Conservation (phyloP, 2,113 vertebrate genomes). For the Clarias gariepinus region DNA sequence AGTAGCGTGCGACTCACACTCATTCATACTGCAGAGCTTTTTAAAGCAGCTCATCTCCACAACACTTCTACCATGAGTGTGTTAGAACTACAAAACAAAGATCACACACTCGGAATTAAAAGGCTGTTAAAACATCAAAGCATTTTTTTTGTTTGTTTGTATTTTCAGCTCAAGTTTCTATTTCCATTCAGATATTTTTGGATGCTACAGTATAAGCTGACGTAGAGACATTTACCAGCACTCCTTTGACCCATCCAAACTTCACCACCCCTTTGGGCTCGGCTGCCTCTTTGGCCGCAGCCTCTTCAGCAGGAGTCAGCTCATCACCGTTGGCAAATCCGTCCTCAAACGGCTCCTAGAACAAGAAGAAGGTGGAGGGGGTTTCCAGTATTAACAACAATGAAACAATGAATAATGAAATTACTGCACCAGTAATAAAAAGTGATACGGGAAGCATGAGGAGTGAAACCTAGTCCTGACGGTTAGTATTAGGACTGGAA, state of each 20-base stretch:
- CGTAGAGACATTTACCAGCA: conserved; percentile 80
- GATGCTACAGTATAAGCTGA: background rate
- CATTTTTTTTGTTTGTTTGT: background rate
- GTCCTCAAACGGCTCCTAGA: conserved; percentile 95
- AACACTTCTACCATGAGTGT: background rate
- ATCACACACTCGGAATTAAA: background rate
- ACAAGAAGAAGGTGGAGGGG: background rate
- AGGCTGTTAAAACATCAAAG: background rate
- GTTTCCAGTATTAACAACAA: background rate
- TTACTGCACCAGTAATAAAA: background rate
- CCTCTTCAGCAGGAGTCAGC: conserved; percentile 87
- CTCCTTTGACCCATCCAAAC: conserved; percentile 98
- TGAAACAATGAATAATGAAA: background rate
- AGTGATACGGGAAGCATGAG: background rate
- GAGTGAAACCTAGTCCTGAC: background rate
- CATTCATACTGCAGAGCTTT: conserved; percentile 22
- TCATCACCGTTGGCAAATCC: conserved; percentile 95
- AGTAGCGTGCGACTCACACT: conserved; percentile 32
- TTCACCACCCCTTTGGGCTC: conserved; percentile 95
- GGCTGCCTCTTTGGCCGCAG: conserved; percentile 79
- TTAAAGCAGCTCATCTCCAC: background rate
- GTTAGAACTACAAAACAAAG: background rate
- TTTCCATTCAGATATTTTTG: background rate
- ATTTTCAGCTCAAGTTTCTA: background rate
- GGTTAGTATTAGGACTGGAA: background rate